Conservation (phyloP, 2,888 invertebrate genomes). For the Cantharis rufa region DNA sequence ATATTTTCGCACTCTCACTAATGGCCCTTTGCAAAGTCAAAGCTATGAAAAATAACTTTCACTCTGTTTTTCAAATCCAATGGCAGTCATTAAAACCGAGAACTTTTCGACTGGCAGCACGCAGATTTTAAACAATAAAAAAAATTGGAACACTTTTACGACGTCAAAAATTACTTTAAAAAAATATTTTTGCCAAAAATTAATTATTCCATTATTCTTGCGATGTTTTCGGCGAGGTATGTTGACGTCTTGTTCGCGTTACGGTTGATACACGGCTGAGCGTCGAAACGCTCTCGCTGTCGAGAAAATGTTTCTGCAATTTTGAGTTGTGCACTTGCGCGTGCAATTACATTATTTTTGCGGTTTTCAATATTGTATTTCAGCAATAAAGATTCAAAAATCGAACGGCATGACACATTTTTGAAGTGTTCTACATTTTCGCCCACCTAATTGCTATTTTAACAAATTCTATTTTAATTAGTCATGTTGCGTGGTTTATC, state of each 20-base stretch:
- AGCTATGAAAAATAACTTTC: background rate
- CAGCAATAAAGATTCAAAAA: background rate
- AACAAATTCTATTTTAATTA: background rate
- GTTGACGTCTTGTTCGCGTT: background rate
- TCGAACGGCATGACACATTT: background rate
- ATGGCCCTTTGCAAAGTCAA: background rate
- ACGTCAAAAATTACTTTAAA: background rate
- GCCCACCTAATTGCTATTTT: background rate
- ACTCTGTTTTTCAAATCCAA: background rate
- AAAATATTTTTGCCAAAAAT: background rate
- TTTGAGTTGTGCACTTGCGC: constrained; percentile 14
- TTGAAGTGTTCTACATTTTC: background rate
- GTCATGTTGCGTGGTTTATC: background rate
- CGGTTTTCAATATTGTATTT: background rate
- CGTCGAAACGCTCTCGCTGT: constrained; percentile 20
- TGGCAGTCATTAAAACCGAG: background rate
- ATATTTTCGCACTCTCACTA: background rate
- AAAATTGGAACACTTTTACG: background rate
- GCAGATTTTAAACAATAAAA: background rate
- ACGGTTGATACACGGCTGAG: constrained; percentile 17
- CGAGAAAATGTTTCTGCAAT: constrained; percentile 6
- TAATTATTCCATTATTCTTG: background rate
- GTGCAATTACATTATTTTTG: constrained; percentile 3
- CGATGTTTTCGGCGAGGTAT: background rate
- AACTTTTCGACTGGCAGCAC: background rate